phyloP scores from a whole-genome alignment of 2,888 invertebrate species.

The Athrips mouffetella region DNA sequence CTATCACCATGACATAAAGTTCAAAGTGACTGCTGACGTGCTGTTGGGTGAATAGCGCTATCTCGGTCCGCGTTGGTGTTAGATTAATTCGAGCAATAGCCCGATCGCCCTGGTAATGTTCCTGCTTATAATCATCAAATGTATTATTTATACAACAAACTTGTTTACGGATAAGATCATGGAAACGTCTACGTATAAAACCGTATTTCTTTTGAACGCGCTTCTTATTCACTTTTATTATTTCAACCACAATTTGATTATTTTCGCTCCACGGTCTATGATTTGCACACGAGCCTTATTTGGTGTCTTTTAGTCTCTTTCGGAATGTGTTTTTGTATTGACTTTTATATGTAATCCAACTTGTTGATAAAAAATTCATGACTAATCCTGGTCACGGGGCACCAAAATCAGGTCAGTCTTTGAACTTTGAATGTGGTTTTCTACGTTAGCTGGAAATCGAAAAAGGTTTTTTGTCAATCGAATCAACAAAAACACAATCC shows the following conservation, averaged over 20 bases:
- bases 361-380: too few species aligned
- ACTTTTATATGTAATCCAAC: not conserved
- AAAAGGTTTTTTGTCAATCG: too few species aligned
- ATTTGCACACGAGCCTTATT: slow-evolving; percentile 71
- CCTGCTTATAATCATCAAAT: too few species aligned
- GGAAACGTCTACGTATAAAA: not conserved
- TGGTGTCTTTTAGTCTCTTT: slow-evolving; percentile 44
- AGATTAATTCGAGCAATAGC: too few species aligned
- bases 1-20: too few species aligned
- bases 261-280: slow-evolving; percentile 66
- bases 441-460: too few species aligned
- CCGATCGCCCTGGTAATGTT: too few species aligned
- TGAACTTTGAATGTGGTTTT: too few species aligned
- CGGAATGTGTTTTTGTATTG: slow-evolving; percentile 51
- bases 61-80: too few species aligned
- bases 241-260: slow-evolving; percentile 39
- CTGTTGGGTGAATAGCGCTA: too few species aligned
- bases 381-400: not conserved
- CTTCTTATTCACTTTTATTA: slow-evolving; percentile 13
- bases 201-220: not conserved
- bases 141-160: too few species aligned
- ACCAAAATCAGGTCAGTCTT: not conserved
- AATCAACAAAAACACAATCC: slow-evolving; percentile 52
- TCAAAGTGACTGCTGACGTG: too few species aligned
- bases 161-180: not conserved